Base-by-base conservation (phyloP, 64 coral and sea anemone genomes). In the Actinia equina region DNA sequence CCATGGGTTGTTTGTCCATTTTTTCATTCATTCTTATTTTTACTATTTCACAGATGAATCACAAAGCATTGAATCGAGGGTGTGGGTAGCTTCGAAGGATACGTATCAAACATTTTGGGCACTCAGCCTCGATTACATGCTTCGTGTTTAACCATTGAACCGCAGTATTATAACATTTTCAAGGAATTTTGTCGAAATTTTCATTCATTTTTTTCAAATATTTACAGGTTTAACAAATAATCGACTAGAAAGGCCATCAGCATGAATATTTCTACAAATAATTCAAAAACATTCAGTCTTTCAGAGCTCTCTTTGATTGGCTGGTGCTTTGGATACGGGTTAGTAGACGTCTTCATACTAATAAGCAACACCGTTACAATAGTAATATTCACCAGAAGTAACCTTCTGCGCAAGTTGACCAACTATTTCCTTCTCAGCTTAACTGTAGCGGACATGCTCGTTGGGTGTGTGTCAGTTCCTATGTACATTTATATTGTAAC, bases 381-480 rank as follows among this genome's bases (percentile, higher is more conserved):
- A 56, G 64, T 89, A 44, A 87, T 92, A 1, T 97, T 97, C 59
- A 87, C 89, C 2, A 30, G 82, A 7, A 89, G 91, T 43, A 96
- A 90, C 59, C 86, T 97, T 22, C 84, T 97, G 9, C 88, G 92
- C 19, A 97, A 91, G 57, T 87, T 91, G 6, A 97, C 94, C 17
- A 93, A 97, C 91, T 97, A 97, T 65, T 97, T 93, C 70, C 85
- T 97, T 45, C 85, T 97, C 43, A 93, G 91, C 37, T 58, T 97
- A 6, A 83, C 94, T 55, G 88, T 97, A 13, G 94, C 94, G 13
- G 94, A 97, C 83, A 88, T 97, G 30, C 89, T 97, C 78, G 89
- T 97, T 7, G 94, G 94, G 30, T 26, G 70, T 3, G 86, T 97
- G 30, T 97, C 94, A 6, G 74, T 97, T 9, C 94, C 94, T 9